Evolutionary conservation across 2,888 invertebrate species (phyloP).

Genomic region (Mechanitis messenoides): DNA sequence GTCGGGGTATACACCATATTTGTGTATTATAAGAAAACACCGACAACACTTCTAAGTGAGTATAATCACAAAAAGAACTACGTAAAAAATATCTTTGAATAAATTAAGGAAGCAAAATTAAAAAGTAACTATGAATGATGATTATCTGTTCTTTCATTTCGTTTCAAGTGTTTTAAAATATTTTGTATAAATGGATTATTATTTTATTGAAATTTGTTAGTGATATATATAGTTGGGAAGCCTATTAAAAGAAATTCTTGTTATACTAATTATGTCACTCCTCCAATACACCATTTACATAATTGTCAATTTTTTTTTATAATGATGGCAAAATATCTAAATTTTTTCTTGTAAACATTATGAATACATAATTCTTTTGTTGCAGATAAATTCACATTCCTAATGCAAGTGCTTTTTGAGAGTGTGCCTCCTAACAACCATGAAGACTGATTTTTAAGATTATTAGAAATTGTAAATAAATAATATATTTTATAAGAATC

Average conservation of each 20-base stretch:
- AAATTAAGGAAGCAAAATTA: no score
- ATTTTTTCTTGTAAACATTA: slow-evolving; percentile 4
- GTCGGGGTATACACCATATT: slow-evolving; percentile 83
- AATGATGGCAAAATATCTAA: no score
- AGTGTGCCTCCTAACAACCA: slow-evolving; percentile 78
- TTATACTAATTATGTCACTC: no score
- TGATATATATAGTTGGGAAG: no score
- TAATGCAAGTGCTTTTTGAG: slow-evolving; percentile 80
- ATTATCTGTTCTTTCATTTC: no score
- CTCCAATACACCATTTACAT: no score
- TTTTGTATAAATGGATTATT: no score
- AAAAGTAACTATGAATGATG: no score
- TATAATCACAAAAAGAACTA: slow-evolving; percentile 26
- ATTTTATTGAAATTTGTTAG: no score
- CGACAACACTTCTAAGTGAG: slow-evolving; percentile 79
- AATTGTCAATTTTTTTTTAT: no score
- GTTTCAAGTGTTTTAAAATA: no score
- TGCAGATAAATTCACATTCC: slow-evolving; percentile 80
- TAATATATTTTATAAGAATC: slow-evolving; percentile 17
- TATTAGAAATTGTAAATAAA: slow-evolving; percentile 21
- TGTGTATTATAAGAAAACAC: slow-evolving; percentile 82
- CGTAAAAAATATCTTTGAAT: slow-evolving; percentile 4
- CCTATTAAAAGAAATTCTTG: no score
- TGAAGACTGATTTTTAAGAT: slow-evolving; percentile 56
- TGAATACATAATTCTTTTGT: slow-evolving; percentile 37